Conservation (phyloP, 1,140 invertebrate genomes). For the Tetramorium simillimum region DNA sequence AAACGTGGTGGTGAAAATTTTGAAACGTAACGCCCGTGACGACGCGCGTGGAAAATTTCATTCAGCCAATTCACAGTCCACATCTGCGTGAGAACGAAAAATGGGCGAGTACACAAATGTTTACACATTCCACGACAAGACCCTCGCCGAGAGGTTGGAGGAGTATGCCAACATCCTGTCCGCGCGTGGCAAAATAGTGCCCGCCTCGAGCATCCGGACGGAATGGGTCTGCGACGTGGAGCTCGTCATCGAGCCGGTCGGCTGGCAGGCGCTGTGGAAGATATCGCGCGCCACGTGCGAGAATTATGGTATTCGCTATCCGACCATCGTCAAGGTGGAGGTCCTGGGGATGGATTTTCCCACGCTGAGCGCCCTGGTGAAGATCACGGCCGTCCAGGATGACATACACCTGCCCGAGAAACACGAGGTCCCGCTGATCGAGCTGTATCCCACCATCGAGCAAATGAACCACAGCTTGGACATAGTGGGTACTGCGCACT, state of each 20-base stretch:
- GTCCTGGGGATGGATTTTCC: constrained; percentile 85
- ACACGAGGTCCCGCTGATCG: constrained; percentile 86
- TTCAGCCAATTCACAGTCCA: too few species aligned
- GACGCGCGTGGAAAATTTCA: too few species aligned
- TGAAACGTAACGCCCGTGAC: neutral
- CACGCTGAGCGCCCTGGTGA: constrained; percentile 85
- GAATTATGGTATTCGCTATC: constrained; percentile 86
- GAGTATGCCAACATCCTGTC: constrained; percentile 86
- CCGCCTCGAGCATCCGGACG: constrained; percentile 84
- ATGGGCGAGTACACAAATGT: constrained; percentile 82
- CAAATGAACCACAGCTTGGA: constrained; percentile 86
- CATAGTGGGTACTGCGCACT: constrained; percentile 82
- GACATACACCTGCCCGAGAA: constrained; percentile 87
- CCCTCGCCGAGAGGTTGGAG: constrained; percentile 85
- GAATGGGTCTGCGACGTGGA: constrained; percentile 87
- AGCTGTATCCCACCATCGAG: constrained; percentile 87
- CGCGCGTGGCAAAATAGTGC: constrained; percentile 80
- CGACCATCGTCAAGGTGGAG: constrained; percentile 87
- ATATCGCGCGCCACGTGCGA: constrained; percentile 87
- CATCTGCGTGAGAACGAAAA: neutral
- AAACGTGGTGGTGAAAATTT: neutral
- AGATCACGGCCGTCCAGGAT: constrained; percentile 87
- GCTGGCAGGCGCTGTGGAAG: constrained; percentile 89
- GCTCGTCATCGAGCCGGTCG: constrained; percentile 86
- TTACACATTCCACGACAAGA: constrained; percentile 86